Percentiles rank a stretch among this genome's conserved stretches.
These are phyloP conservation scores for Homalodisca vitripennis DNA, from an alignment of 1,140 invertebrate species.

Conservation along the genomic window DNA sequence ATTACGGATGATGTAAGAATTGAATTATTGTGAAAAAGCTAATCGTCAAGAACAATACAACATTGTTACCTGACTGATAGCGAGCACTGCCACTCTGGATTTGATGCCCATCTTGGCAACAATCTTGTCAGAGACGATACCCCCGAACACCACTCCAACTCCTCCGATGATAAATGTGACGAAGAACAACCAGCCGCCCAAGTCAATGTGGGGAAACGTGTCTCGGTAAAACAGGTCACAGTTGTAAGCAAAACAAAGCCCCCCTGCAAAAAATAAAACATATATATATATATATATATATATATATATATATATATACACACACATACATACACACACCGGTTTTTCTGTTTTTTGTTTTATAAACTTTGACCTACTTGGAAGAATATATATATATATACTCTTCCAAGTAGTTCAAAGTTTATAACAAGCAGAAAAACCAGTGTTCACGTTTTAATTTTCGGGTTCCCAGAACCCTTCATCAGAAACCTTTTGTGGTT, in stretches of 20 bases:
- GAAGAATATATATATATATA: too few species aligned
- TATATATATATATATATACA: neutral
- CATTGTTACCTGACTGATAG: constrained; percentile 62
- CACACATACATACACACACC: too few species aligned
- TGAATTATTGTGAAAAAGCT: too few species aligned
- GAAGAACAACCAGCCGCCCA: constrained; percentile 84
- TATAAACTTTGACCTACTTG: too few species aligned
- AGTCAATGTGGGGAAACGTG: constrained; percentile 83
- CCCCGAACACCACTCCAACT: constrained; percentile 84
- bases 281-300: constrained; percentile 9
- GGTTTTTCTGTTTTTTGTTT: too few species aligned
- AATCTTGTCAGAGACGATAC: constrained; percentile 84
- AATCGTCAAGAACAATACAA: too few species aligned
- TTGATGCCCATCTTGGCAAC: constrained; percentile 84
- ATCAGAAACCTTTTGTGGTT: too few species aligned
- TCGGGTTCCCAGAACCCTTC: too few species aligned
- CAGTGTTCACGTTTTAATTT: too few species aligned
- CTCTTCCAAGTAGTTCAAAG: too few species aligned
- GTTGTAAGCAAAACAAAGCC: constrained; percentile 88
- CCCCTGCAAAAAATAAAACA: constrained; percentile 64
- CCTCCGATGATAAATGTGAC: constrained; percentile 85
- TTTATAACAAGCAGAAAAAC: too few species aligned
- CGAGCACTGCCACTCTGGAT: constrained; percentile 79
- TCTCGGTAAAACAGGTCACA: constrained; percentile 84
- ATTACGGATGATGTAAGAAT: too few species aligned